Conservation (phyloP, 2,113 vertebrate genomes). For the Hyla sarda region DNA sequence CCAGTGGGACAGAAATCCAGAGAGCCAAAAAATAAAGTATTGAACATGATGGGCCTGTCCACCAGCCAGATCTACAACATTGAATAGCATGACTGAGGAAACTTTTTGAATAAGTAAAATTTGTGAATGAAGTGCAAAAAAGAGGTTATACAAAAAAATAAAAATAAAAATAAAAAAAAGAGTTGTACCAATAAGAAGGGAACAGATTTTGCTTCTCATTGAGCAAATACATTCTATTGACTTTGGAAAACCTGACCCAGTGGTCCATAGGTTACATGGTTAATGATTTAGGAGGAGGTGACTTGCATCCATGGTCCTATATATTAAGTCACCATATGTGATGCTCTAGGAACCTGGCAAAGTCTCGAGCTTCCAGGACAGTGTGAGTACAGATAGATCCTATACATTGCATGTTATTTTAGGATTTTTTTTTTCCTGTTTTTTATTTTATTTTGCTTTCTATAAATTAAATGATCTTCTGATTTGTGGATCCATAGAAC, state of each 20-base stretch:
- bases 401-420: too few relatives aligned
- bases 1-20: too few relatives aligned
- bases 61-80: not conserved
- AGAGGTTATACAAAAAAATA: too few relatives aligned
- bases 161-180: too few relatives aligned
- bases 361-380: not conserved
- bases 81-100: too few relatives aligned
- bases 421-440: not conserved
- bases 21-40: not conserved
- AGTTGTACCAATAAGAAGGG: too few relatives aligned
- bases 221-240: conserved; percentile 14
- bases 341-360: not conserved
- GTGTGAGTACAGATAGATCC: not conserved
- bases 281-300: conserved; percentile 8
- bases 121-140: too few relatives aligned
- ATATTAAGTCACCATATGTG: not conserved
- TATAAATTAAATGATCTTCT: not conserved
- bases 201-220: not conserved
- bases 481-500: not conserved
- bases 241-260: not conserved
- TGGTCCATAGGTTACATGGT: conserved; percentile 16
- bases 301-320: not conserved
- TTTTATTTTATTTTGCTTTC: too few relatives aligned
- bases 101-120: too few relatives aligned
- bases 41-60: not conserved